Evolutionary conservation across 2,797 vertebrate genomes (phyloP).

Genomic region (Anguilla obscura): DNA sequence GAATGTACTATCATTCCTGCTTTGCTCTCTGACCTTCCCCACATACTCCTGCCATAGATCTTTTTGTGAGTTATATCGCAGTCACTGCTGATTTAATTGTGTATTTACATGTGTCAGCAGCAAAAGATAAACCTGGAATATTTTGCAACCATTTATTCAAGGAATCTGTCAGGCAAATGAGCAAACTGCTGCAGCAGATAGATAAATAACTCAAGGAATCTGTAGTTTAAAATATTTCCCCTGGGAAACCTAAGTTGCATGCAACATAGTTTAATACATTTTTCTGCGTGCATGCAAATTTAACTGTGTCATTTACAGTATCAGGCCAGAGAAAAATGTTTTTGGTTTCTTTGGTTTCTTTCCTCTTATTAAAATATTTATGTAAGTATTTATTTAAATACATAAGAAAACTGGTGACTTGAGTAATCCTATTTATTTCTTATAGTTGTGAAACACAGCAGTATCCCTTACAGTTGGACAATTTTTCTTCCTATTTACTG

Average conservation of each 20-base stretch:
- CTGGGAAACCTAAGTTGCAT: neutral
- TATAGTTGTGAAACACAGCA: neutral
- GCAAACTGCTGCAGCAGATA: neutral
- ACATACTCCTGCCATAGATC: neutral
- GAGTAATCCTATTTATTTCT: neutral
- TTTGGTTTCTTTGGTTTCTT: neutral
- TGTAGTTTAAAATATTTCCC: neutral
- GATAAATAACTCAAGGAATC: neutral
- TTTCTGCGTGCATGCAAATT: neutral
- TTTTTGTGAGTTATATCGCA: neutral
- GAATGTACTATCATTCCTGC: neutral
- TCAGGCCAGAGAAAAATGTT: neutral
- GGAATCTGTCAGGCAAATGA: neutral
- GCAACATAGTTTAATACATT: neutral
- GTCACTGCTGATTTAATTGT: conserved; percentile 4
- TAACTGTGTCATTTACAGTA: neutral
- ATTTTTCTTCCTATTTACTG: neutral
- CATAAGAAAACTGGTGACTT: neutral
- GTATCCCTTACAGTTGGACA: neutral
- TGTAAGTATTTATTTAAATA: neutral
- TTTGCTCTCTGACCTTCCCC: neutral
- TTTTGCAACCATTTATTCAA: conserved; percentile 5
- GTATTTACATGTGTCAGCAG: conserved; percentile 9
- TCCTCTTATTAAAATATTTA: neutral
- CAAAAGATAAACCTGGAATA: conserved; percentile 7